A percentile compares a stretch with the other conserved stretches of the same genome.
These are phyloP conservation scores for Phalacrocorax aristotelis DNA, from an alignment of 2,113 vertebrate species.

Conservation along the genomic window DNA sequence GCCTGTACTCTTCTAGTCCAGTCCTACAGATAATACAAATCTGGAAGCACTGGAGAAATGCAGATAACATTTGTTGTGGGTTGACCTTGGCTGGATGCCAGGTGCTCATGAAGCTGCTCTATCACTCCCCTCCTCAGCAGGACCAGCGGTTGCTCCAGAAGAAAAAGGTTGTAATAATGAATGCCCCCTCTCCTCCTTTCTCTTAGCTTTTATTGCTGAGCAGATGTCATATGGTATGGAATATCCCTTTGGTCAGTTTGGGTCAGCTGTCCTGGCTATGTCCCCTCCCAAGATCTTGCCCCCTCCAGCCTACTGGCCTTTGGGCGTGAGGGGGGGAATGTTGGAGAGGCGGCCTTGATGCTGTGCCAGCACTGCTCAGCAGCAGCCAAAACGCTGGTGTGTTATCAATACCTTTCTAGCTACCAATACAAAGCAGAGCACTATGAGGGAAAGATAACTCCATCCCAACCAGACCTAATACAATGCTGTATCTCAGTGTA, in stretches of 20 bases:
- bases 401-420: not conserved
- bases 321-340: not conserved
- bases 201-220: too few species aligned
- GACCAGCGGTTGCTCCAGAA: too few species aligned
- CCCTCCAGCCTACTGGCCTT: rapidly evolving
- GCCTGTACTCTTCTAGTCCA: too few species aligned
- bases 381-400: not conserved
- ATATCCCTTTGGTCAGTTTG: not conserved
- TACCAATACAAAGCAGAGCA: not conserved
- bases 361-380: not conserved
- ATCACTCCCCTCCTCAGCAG: too few species aligned
- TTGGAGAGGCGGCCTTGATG: not conserved
- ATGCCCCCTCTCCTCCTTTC: too few species aligned
- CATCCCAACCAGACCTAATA: not conserved
- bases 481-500: too few species aligned
- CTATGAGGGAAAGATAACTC: not conserved
- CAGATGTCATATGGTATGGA: not conserved
- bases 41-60: too few species aligned
- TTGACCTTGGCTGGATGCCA: too few species aligned
- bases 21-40: too few species aligned
- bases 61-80: too few species aligned
- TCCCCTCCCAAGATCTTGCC: not conserved
- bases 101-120: too few species aligned
- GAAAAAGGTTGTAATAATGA: too few species aligned
- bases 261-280: not conserved